phyloP scores from a whole-genome alignment of 2,113 vertebrate species.

The Parus major region DNA sequence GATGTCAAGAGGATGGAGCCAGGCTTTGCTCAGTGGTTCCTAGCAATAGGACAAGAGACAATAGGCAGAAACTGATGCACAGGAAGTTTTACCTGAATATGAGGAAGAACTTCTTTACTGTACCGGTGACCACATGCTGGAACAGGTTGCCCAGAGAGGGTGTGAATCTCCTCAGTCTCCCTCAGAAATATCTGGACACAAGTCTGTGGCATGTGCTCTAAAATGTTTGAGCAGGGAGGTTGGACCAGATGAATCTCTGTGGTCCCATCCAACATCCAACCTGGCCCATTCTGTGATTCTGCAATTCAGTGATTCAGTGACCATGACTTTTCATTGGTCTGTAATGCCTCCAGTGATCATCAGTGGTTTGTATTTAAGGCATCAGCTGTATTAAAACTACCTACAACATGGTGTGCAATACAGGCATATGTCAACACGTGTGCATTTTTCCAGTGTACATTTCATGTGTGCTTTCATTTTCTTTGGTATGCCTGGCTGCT shows the following conservation, averaged over 20 bases:
- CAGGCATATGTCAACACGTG: not conserved
- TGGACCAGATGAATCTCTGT: not conserved
- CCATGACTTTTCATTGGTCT: not conserved
- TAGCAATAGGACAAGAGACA: not conserved
- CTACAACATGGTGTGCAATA: not conserved
- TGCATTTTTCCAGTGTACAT: not conserved
- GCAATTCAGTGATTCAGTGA: not conserved
- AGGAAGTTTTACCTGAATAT: not conserved
- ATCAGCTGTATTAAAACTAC: constrained; percentile 18
- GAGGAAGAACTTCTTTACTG: not conserved
- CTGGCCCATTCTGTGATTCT: not conserved
- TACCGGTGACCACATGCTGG: too few relatives aligned
- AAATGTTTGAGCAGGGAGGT: too few relatives aligned
- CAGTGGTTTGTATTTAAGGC: constrained; percentile 44
- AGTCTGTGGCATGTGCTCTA: not conserved
- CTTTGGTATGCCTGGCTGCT: not conserved
- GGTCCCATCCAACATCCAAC: not conserved
- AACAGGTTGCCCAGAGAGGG: not conserved
- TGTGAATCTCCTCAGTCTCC: not conserved
- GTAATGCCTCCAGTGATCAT: constrained; percentile 29
- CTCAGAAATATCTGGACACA: not conserved
- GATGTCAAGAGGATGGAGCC: not conserved
- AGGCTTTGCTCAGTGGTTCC: not conserved
- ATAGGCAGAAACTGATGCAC: not conserved
- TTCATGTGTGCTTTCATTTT: constrained; percentile 33